phyloP scores from a whole-genome alignment of 1,140 invertebrate species.

The Archivesica marissinica region DNA sequence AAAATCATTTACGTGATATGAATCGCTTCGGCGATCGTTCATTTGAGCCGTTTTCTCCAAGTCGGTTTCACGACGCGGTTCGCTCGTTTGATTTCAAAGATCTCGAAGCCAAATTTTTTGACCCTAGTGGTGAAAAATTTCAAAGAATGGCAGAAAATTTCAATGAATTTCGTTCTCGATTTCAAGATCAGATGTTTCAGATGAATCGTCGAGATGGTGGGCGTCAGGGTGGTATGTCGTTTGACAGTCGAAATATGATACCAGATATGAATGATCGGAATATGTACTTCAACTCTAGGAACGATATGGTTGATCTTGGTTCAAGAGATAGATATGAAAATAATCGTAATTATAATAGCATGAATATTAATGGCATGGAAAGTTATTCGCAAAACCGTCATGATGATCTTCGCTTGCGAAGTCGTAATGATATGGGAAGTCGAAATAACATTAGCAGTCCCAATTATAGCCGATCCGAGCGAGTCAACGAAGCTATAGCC shows the following conservation, averaged over 20 bases:
- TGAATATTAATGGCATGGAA: conserved; percentile 51
- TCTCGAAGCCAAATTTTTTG: conserved; percentile 36
- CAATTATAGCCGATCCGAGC: conserved; percentile 42
- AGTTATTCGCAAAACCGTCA: conserved; percentile 23
- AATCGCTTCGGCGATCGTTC: conserved; percentile 49
- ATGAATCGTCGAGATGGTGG: conserved; percentile 39
- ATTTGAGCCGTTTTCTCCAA: conserved; percentile 56
- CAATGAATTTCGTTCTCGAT: conserved; percentile 51
- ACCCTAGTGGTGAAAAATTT: conserved; percentile 52
- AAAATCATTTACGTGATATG: conserved; percentile 49
- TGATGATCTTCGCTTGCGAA: conserved; percentile 29
- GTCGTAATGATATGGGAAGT: conserved; percentile 53
- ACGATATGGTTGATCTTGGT: conserved; percentile 34
- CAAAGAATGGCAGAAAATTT: conserved; percentile 61
- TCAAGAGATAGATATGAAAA: conserved; percentile 47
- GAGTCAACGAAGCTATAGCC: conserved; percentile 33
- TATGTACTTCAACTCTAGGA: conserved; percentile 42
- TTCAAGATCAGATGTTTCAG: conserved; percentile 56
- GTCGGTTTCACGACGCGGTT: conserved; percentile 45
- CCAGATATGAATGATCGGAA: conserved; percentile 51
- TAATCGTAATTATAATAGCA: conserved; percentile 48
- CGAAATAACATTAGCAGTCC: conserved; percentile 50
- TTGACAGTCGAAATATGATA: conserved; percentile 49
- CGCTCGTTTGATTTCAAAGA: conserved; percentile 52
- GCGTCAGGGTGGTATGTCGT: conserved; percentile 19